phyloP scores from a whole-genome alignment of 2,888 invertebrate genomes.

The Epinotia nisella region DNA sequence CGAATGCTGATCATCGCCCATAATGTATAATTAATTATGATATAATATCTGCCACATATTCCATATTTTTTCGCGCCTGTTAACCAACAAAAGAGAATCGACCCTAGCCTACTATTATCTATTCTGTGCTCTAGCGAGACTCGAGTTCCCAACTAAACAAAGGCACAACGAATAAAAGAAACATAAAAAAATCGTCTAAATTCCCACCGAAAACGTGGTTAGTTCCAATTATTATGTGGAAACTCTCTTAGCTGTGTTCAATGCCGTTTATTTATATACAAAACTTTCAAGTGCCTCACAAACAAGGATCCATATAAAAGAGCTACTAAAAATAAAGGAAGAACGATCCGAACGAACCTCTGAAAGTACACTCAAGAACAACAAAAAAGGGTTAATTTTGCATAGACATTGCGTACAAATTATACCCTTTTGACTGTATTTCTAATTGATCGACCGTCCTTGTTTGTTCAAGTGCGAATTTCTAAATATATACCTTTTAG shows the following conservation, averaged over 20 bases:
- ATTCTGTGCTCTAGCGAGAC: too few relatives aligned
- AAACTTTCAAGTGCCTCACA: slow-evolving; percentile 17
- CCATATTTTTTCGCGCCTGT: too few relatives aligned
- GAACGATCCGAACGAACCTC: background rate
- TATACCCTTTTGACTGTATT: slow-evolving; percentile 6
- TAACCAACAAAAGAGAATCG: too few relatives aligned
- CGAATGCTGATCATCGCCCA: too few relatives aligned
- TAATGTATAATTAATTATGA: too few relatives aligned
- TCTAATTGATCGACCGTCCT: slow-evolving; percentile 50
- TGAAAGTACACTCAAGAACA: background rate
- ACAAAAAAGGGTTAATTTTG: background rate
- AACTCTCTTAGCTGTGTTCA: slow-evolving; percentile 19
- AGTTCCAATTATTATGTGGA: slow-evolving; percentile 19
- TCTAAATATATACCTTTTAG: slow-evolving; percentile 65
- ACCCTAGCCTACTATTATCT: too few relatives aligned
- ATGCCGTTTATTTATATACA: slow-evolving; percentile 20
- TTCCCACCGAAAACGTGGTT: slow-evolving; percentile 33
- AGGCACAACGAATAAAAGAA: slow-evolving; percentile 10
- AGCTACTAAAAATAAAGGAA: slow-evolving; percentile 15
- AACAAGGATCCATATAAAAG: slow-evolving; percentile 17
- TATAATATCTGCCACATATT: too few relatives aligned
- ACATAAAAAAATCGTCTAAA: slow-evolving; percentile 11
- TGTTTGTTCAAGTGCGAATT: slow-evolving; percentile 54
- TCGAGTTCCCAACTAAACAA: slow-evolving; percentile 26
- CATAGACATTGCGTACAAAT: background rate